Evolutionary conservation across 2,888 invertebrate species (phyloP), one percentile per base, ranked within the genome.

Genomic region (Adelphocoris suturalis): DNA sequence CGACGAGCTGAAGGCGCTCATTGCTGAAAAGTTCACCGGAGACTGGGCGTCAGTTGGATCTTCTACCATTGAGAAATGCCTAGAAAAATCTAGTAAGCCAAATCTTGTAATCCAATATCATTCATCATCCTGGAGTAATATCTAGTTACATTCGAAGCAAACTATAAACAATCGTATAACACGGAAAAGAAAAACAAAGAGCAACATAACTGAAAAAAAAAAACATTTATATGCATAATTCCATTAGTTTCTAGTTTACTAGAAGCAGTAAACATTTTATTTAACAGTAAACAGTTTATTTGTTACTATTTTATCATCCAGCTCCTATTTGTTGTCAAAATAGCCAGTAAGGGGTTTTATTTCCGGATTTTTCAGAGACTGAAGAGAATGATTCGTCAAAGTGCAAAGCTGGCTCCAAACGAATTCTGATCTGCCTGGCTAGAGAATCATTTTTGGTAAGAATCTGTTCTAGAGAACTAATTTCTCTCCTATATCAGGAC

Each of bases 391-490:
- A 82, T 61, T 68, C 55, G 16, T 37, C 78, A 16, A 78, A 88
- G 19, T 88, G 88, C 46, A 55, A 76, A 28, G 57, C 14, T 27
- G 88, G 78, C 12, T 52, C 88, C 48, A 16, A 47, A 11, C 48
- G 52, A 5, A 16, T 46, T 9, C 27, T 80, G 0, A 23, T 80
- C 14, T 88, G 88, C 57, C 27, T 88, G 52, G 78, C 12, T 11
- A 46, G 80, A 16, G 76, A 88, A 76, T 28, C 52, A 52, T 88
- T 78, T 37, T 37, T 80, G 80, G 88, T 88, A 55, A 78, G 88
- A 14, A 14, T 52, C 7, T 80, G 2, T 52, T 16, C 12, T 52
- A 16, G 2, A 52, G 12, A 52, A 52, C 52, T 52, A 52, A 3
- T 52, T 3, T 16, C 7, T 37, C 3, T 37, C 37, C 2, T 37